Percentiles rank a stretch among this genome's conserved stretches.
Evolutionary conservation across 35 echinoderm and acorn worm species (phyloP).

Genomic region (Apostichopus japonicus): DNA sequence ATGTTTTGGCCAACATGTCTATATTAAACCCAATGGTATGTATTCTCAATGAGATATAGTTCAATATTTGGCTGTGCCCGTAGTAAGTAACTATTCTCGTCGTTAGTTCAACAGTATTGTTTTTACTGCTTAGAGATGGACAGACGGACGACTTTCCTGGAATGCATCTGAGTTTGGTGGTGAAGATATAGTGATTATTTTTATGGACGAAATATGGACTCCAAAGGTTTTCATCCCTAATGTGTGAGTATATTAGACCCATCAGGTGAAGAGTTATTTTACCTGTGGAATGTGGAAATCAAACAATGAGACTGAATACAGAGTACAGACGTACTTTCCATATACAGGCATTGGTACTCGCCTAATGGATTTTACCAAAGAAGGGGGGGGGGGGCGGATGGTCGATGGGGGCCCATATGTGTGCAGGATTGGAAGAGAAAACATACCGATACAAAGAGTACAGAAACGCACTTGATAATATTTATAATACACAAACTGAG

Average conservation of each 20-base stretch:
- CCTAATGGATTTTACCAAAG: too few species aligned
- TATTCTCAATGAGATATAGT: background rate
- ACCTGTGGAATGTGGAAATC: background rate
- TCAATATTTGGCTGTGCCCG: background rate
- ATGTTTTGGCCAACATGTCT: background rate
- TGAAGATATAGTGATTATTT: background rate
- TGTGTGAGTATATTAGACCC: background rate
- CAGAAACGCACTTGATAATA: too few species aligned
- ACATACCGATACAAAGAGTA: too few species aligned
- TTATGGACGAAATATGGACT: background rate
- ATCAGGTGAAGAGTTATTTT: background rate
- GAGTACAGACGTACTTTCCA: background rate
- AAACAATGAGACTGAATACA: background rate
- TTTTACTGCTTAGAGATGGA: background rate
- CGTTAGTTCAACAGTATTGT: background rate
- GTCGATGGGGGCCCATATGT: background rate
- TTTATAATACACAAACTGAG: too few species aligned
- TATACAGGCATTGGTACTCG: too few species aligned
- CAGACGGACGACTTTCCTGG: background rate
- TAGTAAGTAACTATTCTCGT: background rate
- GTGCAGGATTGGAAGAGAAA: too few species aligned
- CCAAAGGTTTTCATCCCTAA: background rate
- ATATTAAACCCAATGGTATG: background rate
- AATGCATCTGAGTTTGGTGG: background rate
- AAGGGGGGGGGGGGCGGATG: background rate